These are phyloP conservation scores for Porites rus DNA, from an alignment of 92 coral and sea anemone genomes.

Conservation along the genomic window DNA sequence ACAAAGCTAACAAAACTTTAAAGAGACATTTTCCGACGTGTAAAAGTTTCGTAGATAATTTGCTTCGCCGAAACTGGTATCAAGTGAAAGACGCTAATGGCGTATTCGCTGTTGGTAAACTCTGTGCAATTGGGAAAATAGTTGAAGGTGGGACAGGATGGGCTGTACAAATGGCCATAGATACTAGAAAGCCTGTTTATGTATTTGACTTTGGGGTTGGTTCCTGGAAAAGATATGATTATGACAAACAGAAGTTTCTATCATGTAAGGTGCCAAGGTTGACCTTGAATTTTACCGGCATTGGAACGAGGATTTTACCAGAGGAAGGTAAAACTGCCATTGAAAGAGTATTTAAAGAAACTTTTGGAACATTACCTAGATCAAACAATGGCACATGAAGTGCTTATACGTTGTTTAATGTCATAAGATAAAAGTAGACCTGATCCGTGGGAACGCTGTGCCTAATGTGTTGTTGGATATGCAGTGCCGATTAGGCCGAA, in stretches of 20 bases:
- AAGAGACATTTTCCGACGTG: slow-evolving; percentile 57
- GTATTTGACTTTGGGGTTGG: slow-evolving; percentile 32
- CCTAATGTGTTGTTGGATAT: no score
- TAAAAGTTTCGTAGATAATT: slow-evolving; percentile 44
- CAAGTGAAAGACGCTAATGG: slow-evolving; percentile 47
- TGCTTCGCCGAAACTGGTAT: slow-evolving; percentile 61
- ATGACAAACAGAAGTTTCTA: slow-evolving; percentile 21
- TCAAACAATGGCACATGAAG: not conserved
- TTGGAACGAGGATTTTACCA: slow-evolving; percentile 49
- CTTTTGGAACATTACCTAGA: slow-evolving; percentile 28
- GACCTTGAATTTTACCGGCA: slow-evolving; percentile 49
- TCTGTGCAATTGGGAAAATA: slow-evolving; percentile 28
- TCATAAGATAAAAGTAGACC: no score
- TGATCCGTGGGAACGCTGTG: no score
- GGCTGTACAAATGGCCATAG: slow-evolving; percentile 70
- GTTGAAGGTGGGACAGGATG: slow-evolving; percentile 69
- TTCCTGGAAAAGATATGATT: slow-evolving; percentile 41
- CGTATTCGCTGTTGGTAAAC: slow-evolving; percentile 48
- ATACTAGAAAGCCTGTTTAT: slow-evolving; percentile 34
- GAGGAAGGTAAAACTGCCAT: slow-evolving; percentile 56
- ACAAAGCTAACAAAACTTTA: slow-evolving; percentile 51
- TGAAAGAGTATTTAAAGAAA: slow-evolving; percentile 32
- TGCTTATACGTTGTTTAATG: no score
- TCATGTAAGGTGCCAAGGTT: slow-evolving; percentile 39
- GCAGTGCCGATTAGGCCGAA: no score